These are phyloP conservation scores for Ormyrus pomaceus DNA, from an alignment of 2,888 invertebrate genomes.

Conservation along the genomic window DNA sequence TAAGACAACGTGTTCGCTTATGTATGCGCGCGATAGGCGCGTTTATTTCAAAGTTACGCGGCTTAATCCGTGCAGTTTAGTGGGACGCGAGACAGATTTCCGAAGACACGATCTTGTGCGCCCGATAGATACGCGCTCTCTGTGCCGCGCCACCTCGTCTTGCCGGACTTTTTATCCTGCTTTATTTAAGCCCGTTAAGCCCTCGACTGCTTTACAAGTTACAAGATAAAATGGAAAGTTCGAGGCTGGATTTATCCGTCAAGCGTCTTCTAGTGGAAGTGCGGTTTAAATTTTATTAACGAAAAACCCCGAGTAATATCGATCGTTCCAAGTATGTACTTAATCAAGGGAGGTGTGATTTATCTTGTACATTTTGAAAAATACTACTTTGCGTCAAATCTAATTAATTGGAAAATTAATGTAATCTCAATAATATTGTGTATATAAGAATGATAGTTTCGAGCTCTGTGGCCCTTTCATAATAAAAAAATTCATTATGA, in stretches of 20 bases:
- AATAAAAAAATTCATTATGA: too few species aligned
- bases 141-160: neutral
- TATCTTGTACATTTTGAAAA: too few species aligned
- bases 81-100: conserved; percentile 27
- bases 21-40: neutral
- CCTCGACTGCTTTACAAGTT: conserved; percentile 6
- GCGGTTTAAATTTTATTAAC: conserved; percentile 10
- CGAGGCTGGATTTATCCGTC: conserved; percentile 12
- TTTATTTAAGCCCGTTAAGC: conserved; percentile 40
- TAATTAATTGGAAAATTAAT: too few species aligned
- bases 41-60: conserved; percentile 14
- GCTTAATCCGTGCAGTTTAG: conserved; percentile 2
- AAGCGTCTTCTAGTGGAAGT: neutral
- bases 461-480: too few species aligned
- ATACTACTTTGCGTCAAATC: too few species aligned
- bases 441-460: too few species aligned
- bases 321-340: neutral
- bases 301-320: conserved; percentile 15
- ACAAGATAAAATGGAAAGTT: conserved; percentile 38
- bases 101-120: conserved; percentile 14
- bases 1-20: conserved; percentile 8
- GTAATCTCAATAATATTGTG: too few species aligned
- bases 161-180: conserved; percentile 1
- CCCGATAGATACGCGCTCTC: neutral
- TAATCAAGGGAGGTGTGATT: too few species aligned